phyloP scores from a whole-genome alignment of 2,113 vertebrate species.

The Mobula hypostoma region DNA sequence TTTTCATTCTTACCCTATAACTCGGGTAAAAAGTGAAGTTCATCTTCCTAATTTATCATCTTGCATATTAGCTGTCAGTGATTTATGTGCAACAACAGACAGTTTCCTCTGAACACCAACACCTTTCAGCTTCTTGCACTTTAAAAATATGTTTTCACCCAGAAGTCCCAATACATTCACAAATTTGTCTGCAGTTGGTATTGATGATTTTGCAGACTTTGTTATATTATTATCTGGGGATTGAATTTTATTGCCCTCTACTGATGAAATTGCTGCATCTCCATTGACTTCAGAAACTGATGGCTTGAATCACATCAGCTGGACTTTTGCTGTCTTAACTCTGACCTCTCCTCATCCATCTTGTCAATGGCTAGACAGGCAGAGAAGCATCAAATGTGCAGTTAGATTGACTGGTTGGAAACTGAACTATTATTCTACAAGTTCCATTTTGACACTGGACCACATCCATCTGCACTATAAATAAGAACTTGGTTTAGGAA shows the following conservation, averaged over 20 bases:
- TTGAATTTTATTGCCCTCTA: conserved; percentile 31
- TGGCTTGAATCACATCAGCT: background rate
- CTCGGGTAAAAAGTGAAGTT: too few relatives aligned
- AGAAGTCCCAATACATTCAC: background rate
- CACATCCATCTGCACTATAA: background rate
- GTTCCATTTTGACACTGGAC: background rate
- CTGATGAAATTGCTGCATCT: background rate
- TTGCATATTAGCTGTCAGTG: too few relatives aligned
- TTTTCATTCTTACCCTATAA: too few relatives aligned
- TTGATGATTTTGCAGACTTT: background rate
- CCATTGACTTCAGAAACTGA: background rate
- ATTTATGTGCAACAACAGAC: too few relatives aligned
- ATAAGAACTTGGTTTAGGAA: background rate
- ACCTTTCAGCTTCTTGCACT: too few relatives aligned
- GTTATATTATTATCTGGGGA: background rate
- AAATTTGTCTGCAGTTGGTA: background rate
- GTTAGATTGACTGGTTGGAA: background rate
- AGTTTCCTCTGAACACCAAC: too few relatives aligned
- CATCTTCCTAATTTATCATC: too few relatives aligned
- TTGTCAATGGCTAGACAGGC: background rate
- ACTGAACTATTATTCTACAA: background rate
- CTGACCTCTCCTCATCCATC: background rate
- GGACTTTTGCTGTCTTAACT: background rate
- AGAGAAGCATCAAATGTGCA: background rate
- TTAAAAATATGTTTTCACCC: too few relatives aligned